A percentile compares a stretch with the other conserved stretches of the same genome.
These are phyloP conservation scores for Protaetia brevitarsis DNA, from an alignment of 1,140 invertebrate genomes.

Conservation along the genomic window DNA sequence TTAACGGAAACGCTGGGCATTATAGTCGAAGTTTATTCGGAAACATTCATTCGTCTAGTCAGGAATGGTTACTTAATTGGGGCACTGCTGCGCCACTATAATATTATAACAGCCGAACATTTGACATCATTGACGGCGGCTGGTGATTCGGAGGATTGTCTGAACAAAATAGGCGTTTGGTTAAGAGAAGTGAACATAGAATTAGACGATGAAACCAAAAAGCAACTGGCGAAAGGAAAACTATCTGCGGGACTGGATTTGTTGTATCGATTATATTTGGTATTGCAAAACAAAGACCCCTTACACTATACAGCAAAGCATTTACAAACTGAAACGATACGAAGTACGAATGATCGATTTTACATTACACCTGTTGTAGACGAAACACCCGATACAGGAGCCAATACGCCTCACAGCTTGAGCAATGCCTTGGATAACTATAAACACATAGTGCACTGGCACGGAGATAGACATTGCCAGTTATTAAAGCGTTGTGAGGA, in stretches of 20 bases:
- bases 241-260: constrained; percentile 52
- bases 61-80: constrained; percentile 49
- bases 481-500: constrained; percentile 34
- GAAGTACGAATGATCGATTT: too few relatives aligned
- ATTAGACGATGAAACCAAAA: constrained; percentile 47
- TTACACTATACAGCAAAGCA: constrained; percentile 20
- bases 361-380: too few relatives aligned
- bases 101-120: constrained; percentile 48
- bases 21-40: constrained; percentile 32
- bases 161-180: constrained; percentile 52
- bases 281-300: constrained; percentile 55
- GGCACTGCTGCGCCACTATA: constrained; percentile 49
- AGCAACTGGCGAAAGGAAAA: constrained; percentile 47
- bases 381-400: too few relatives aligned
- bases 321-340: constrained; percentile 25
- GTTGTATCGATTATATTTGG: constrained; percentile 59
- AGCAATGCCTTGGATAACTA: constrained; percentile 48
- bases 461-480: constrained; percentile 50
- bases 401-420: constrained; percentile 30
- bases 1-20: constrained; percentile 37
- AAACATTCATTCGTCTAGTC: constrained; percentile 43
- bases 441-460: constrained; percentile 54
- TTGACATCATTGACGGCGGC: constrained; percentile 42
- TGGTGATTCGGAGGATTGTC: constrained; percentile 48
- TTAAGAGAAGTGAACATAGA: constrained; percentile 53